A percentile compares a stretch with the other conserved stretches of the same genome.
Conservation (phyloP, 2,888 invertebrate species). For the Entomobrya proxima region DNA sequence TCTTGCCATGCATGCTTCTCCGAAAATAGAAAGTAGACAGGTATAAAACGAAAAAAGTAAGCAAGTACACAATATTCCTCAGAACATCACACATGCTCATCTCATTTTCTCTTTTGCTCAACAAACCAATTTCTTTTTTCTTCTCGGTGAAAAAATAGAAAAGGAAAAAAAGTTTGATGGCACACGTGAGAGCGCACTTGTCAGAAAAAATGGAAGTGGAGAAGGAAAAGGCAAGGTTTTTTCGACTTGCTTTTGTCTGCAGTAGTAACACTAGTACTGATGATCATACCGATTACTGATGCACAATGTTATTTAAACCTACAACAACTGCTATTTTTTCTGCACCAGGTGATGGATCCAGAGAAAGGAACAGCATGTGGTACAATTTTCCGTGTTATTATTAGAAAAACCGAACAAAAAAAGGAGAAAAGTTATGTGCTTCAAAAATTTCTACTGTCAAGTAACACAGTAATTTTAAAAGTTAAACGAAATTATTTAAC, state of each 20-base stretch:
- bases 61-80: constrained; percentile 23
- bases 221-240: constrained; percentile 53
- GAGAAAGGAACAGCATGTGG: constrained; percentile 60
- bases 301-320: neutral
- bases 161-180: constrained; percentile 47
- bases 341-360: constrained; percentile 63
- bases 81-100: constrained; percentile 19
- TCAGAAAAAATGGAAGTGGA: constrained; percentile 56
- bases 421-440: constrained; percentile 18
- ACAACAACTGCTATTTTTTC: constrained; percentile 7
- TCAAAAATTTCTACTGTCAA: neutral
- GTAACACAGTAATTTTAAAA: neutral
- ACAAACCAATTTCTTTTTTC: constrained; percentile 53
- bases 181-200: constrained; percentile 57
- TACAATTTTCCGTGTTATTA: constrained; percentile 54
- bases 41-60: constrained; percentile 48
- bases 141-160: neutral
- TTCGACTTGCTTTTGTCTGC: constrained; percentile 28
- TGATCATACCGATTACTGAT: constrained; percentile 24
- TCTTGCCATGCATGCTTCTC: constrained; percentile 30
- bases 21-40: constrained; percentile 9
- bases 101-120: constrained; percentile 11
- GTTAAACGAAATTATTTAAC: neutral
- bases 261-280: neutral
- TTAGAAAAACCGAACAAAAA: constrained; percentile 31